These are phyloP conservation scores for Istiophorus platypterus DNA, from an alignment of 2,113 vertebrate genomes.

Conservation along the genomic window DNA sequence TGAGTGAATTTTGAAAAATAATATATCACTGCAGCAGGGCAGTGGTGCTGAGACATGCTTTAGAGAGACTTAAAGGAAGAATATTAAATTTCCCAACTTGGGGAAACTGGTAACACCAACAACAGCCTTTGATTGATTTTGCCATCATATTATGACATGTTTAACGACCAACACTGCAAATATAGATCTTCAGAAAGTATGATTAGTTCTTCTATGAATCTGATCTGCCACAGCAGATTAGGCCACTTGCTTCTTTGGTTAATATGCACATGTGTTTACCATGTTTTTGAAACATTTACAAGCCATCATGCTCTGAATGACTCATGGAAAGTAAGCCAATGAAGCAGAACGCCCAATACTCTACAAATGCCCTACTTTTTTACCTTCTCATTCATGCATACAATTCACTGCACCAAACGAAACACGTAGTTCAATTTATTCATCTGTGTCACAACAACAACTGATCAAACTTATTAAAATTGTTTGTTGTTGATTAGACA, in stretches of 20 bases:
- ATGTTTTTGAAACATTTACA: slow-evolving; percentile 30
- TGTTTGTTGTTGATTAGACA: slow-evolving; percentile 51
- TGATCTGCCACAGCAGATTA: not conserved
- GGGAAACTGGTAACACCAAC: not conserved
- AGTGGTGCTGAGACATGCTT: not conserved
- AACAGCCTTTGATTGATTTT: not conserved
- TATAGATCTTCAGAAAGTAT: not conserved
- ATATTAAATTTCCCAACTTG: not conserved
- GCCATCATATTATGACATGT: not conserved
- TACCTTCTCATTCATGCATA: slow-evolving; percentile 40
- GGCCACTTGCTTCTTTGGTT: not conserved
- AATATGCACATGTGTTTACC: slow-evolving; percentile 24
- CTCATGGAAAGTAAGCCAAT: slow-evolving; percentile 65
- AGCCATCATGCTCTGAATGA: slow-evolving; percentile 52
- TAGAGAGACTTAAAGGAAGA: not conserved
- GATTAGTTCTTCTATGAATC: not conserved
- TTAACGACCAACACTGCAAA: not conserved
- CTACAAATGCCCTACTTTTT: slow-evolving; percentile 48
- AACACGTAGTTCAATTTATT: not conserved
- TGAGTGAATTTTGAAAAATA: not conserved
- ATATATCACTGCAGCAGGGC: not conserved
- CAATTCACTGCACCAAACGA: slow-evolving; percentile 21
- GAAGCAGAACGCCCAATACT: slow-evolving; percentile 64
- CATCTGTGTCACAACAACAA: not conserved
- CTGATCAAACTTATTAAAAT: slow-evolving; percentile 6